Conservation (phyloP, 2,113 vertebrate genomes). For the Hyla sarda region DNA sequence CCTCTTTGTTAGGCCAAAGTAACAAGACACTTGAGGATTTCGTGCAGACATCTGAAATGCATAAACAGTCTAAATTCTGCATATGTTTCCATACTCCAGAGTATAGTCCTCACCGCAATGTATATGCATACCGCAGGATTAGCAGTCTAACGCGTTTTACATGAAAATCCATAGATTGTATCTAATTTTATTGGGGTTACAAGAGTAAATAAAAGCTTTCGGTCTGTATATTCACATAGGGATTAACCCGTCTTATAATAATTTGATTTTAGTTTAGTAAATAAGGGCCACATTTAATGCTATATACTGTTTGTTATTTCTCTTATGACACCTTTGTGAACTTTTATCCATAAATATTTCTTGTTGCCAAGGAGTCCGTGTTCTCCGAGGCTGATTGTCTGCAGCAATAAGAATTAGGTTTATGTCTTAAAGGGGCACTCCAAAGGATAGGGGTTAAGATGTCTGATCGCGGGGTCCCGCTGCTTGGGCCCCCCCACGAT, state of each 20-base stretch:
- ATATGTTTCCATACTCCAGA: constrained; percentile 23
- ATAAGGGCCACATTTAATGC: not conserved
- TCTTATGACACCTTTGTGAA: no score
- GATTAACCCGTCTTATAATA: not conserved
- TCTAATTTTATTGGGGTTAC: not conserved
- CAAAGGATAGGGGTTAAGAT: no score
- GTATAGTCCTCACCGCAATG: not conserved
- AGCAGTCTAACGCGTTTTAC: not conserved
- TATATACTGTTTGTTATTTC: no score
- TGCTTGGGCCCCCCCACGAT: no score
- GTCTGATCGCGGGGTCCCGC: no score
- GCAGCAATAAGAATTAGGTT: no score
- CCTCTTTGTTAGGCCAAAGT: constrained; percentile 37
- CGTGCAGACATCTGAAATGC: constrained; percentile 26
- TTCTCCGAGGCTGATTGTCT: no score
- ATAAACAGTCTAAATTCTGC: constrained; percentile 23
- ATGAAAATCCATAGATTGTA: not conserved
- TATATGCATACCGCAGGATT: not conserved
- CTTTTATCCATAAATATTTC: no score
- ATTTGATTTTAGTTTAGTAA: not conserved
- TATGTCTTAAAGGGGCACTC: no score
- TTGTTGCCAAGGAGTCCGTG: no score
- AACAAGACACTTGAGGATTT: constrained; percentile 44
- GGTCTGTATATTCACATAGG: not conserved
- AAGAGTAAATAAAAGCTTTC: not conserved